Evolutionary conservation across 2,888 invertebrate species (phyloP), one percentile per base, ranked within the genome.

Genomic region (Rhagium mordax): DNA sequence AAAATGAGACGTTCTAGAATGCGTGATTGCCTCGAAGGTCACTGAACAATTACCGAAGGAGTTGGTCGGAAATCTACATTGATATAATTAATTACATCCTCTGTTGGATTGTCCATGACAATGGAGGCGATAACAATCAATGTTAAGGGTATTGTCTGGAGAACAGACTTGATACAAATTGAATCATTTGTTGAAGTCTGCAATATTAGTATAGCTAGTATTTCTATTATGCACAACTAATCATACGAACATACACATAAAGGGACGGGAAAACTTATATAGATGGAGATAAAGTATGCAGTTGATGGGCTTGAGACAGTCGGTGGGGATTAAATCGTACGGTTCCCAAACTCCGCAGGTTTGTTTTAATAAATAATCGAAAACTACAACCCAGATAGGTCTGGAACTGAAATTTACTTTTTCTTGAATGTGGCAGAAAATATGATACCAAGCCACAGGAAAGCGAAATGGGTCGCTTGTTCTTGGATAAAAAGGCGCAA

Each of bases 11-110:
- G 33, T 16, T 61, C 47, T 59, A 33, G 59, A 16, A 33, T 59
- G 33, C 33, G 24, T 24, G 29, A 59, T 18, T 59, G 33, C 55
- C 15, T 27, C 2, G 24, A 55, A 67, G 55, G 55, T 41, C 57
- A 57, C 47, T 24, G 16, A 41, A 47, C 67, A 67, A 67, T 67
- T 57, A 57, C 57, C 27, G 57, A 67, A 67, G 67, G 55, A 67
- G 67, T 47, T 57, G 67, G 47, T 67, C 24, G 67, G 67, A 55
- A 67, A 67, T 67, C 67, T 67, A 67, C 67, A 67, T 67, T 78
- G 77, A 78, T 77, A 74, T 81, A 82, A 82, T 81, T 81, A 82
- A 81, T 81, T 81, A 81, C 79, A 80, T 81, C 79, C 81, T 81
- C 77, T 74, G 77, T 74, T 75, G 79, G 74, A 81, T 78, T 78